A percentile compares a stretch with the other conserved stretches of the same genome.
These are phyloP conservation scores for Spilogale gracilis DNA, from an alignment of 2,113 vertebrate genomes.

Conservation along the genomic window DNA sequence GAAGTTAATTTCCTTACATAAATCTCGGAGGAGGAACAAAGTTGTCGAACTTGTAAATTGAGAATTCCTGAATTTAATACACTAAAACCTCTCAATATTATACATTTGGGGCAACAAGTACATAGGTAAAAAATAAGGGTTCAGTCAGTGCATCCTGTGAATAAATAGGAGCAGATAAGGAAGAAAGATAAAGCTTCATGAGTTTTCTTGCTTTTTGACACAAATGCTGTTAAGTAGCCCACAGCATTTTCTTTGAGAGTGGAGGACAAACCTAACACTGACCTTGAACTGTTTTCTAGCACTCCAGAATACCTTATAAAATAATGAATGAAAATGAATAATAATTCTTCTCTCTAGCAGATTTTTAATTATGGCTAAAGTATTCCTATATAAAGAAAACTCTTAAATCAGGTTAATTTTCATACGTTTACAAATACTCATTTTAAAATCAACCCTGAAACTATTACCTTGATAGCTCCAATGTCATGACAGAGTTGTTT, in stretches of 20 bases:
- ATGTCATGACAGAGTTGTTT: neutral
- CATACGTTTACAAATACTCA: neutral
- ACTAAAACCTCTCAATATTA: neutral
- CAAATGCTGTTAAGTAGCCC: neutral
- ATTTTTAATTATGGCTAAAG: conserved; percentile 59
- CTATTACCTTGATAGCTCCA: conserved; percentile 9
- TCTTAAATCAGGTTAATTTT: conserved; percentile 7
- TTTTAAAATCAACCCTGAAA: conserved; percentile 35
- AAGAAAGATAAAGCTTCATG: neutral
- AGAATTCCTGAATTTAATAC: neutral
- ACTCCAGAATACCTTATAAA: neutral
- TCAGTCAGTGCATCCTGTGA: neutral
- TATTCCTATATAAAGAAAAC: neutral
- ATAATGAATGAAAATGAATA: neutral
- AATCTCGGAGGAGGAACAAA: neutral
- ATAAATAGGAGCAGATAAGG: neutral
- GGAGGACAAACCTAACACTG: neutral
- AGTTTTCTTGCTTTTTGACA: neutral
- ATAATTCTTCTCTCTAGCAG: conserved; percentile 23
- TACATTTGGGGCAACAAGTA: neutral
- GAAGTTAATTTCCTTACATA: neutral
- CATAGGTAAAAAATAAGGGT: neutral
- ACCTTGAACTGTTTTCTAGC: neutral
- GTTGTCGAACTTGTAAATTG: neutral
- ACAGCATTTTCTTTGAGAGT: neutral